A percentile compares a stretch with the other conserved stretches of the same genome.
Conservation (phyloP, 2,888 invertebrate species). For the Lepidocyrtinus sp. region DNA sequence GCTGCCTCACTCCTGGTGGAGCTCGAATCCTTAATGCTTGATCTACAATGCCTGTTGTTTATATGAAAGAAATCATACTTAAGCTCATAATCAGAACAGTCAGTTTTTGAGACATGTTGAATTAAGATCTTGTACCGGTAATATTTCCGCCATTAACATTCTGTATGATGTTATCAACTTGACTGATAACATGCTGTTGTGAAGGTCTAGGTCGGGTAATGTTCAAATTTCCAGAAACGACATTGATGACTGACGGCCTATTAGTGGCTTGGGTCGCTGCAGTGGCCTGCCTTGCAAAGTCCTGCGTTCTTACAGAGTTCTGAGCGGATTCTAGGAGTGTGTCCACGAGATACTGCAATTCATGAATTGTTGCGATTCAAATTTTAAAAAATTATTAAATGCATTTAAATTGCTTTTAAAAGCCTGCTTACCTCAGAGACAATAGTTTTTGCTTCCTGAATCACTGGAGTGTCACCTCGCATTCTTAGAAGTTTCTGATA, state of each 20-base stretch:
- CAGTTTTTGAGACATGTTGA: neutral
- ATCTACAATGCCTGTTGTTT: constrained; percentile 45
- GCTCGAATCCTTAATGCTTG: constrained; percentile 53
- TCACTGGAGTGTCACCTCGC: constrained; percentile 29
- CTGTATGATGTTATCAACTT: constrained; percentile 47
- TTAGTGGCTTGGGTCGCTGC: neutral
- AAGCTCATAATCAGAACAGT: too few relatives aligned
- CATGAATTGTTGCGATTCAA: neutral
- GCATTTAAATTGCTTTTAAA: neutral
- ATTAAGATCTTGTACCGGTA: constrained; percentile 27
- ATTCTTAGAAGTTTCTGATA: constrained; percentile 41
- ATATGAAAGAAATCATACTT: too few relatives aligned
- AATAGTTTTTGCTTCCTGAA: constrained; percentile 31
- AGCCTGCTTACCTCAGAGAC: constrained; percentile 27
- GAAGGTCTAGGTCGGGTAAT: constrained; percentile 30
- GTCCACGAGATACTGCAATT: constrained; percentile 31
- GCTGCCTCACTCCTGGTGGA: constrained; percentile 42
- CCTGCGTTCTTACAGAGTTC: neutral
- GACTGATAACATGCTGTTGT: constrained; percentile 44
- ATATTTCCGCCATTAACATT: constrained; percentile 53
- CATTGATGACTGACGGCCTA: neutral
- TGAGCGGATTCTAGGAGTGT: constrained; percentile 33
- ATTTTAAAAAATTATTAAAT: neutral
- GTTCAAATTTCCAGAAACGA: neutral
- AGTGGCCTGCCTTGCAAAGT: neutral